Conservation (phyloP, 1,140 invertebrate species). For the Ylistrum balloti region DNA sequence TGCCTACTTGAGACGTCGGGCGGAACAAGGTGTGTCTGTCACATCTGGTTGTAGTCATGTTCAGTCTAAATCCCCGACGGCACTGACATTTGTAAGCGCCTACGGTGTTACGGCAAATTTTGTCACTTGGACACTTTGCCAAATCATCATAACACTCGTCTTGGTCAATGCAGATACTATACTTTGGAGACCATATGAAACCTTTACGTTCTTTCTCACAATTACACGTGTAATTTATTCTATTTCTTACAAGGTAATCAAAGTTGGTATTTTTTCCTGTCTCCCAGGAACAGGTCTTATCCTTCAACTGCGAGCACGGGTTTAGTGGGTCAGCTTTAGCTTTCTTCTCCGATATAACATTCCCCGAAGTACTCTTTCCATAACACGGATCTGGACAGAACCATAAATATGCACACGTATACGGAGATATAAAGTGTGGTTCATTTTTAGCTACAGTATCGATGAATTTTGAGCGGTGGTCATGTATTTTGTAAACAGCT, state of each 20-base stretch:
- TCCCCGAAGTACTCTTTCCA: conserved; percentile 51
- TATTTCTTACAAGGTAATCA: conserved; percentile 53
- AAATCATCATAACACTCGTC: conserved; percentile 59
- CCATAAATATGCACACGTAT: conserved; percentile 59
- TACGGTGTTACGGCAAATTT: conserved; percentile 55
- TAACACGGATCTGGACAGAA: conserved; percentile 63
- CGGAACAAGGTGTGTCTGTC: conserved; percentile 24
- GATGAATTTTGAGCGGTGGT: conserved; percentile 34
- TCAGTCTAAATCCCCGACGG: conserved; percentile 47
- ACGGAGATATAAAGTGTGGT: conserved; percentile 17
- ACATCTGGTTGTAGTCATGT: background rate
- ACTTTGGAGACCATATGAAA: conserved; percentile 54
- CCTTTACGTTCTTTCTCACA: conserved; percentile 51
- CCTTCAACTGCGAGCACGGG: conserved; percentile 45
- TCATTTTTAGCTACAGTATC: background rate
- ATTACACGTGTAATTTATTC: conserved; percentile 58
- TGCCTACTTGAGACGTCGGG: background rate
- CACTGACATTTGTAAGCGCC: conserved; percentile 52
- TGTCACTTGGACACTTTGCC: conserved; percentile 43
- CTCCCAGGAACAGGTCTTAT: conserved; percentile 51
- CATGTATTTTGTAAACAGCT: background rate
- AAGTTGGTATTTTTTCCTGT: conserved; percentile 54
- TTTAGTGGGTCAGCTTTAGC: conserved; percentile 43
- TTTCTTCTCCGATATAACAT: background rate
- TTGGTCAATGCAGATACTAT: conserved; percentile 54